Evolutionary conservation across 2,888 invertebrate species (phyloP).

Genomic region (Patella pellucida): DNA sequence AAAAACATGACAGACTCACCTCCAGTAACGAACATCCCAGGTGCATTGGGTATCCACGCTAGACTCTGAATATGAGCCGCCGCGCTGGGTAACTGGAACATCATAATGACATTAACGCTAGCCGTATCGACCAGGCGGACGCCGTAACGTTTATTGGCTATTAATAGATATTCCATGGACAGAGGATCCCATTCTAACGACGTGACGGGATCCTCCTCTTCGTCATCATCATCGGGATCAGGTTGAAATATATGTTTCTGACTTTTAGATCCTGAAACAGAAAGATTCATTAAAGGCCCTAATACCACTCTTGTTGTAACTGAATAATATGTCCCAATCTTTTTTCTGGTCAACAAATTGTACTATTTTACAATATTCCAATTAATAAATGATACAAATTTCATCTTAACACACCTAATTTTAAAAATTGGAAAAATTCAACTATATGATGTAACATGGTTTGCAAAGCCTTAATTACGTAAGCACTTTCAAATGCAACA

Average conservation of each 20-base stretch:
- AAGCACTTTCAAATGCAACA: no score
- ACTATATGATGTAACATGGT: no score
- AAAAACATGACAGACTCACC: slow-evolving; percentile 54
- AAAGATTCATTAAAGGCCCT: no score
- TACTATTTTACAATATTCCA: no score
- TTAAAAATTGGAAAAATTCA: no score
- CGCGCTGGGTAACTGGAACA: slow-evolving; percentile 68
- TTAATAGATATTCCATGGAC: slow-evolving; percentile 70
- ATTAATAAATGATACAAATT: no score
- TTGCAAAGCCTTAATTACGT: no score
- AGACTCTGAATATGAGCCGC: slow-evolving; percentile 68
- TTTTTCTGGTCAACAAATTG: no score
- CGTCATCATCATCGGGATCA: slow-evolving; percentile 50
- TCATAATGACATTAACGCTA: slow-evolving; percentile 57
- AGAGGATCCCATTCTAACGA: slow-evolving; percentile 72
- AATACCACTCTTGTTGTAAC: no score
- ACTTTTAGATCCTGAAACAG: slow-evolving; percentile 44
- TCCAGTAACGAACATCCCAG: slow-evolving; percentile 72
- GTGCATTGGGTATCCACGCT: slow-evolving; percentile 71
- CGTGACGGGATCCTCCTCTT: slow-evolving; percentile 58
- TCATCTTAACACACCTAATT: no score
- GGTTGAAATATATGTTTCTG: slow-evolving; percentile 56
- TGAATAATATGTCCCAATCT: no score
- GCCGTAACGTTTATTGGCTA: slow-evolving; percentile 60
- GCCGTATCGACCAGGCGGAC: slow-evolving; percentile 68